Base-by-base conservation (phyloP, 2,888 invertebrate species). In the Nemapogon koenigi region DNA sequence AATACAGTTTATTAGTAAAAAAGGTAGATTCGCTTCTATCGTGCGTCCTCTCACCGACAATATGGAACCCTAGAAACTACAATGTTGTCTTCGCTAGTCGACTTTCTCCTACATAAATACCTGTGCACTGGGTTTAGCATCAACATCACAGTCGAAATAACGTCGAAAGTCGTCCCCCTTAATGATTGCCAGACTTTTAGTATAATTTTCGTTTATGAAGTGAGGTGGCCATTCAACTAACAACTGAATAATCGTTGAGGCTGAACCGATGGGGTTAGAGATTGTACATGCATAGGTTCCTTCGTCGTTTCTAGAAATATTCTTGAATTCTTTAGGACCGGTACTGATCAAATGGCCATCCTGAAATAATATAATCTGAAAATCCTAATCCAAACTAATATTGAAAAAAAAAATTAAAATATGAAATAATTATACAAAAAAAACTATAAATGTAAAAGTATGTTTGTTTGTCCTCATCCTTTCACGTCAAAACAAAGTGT, bases 211-310 rank as follows among this genome's bases (percentile, higher is more conserved):
- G 1, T 27, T 32, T 0, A 49, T 4, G 32, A 78, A 65, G 7
- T 27, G 33, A 1, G 82, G 79, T 33, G 72, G 51, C 72, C 82
- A 78, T 41, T 83, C 71, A 0, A 88, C 83, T 10, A 58, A 57
- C 0, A 88, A 52, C n/a, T 59, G 50, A 35, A 85, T 78, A 1
- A 64, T 62, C 1, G 81, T 71, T 31, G 73, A 65, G 1, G 71
- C 70, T 1, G 76, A 70, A 1, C 86, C 86, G 0, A 83, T 84
- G 1, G 68, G 64, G 58, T 87, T 88, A 15, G 68, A 61, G 0
- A 81, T 85, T 2, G 81, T 65, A 49, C 88, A 89, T 0, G 80
- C 75, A 54, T 84, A 87, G 1, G 65, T 62, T 0, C 83, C 79
- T 2, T 75, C 63, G 45, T 84, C 75, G 0, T 49, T 18, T 0